These are phyloP conservation scores for Mesorhabditis belari DNA, from an alignment of 2,888 invertebrate genomes.

Conservation along the genomic window DNA sequence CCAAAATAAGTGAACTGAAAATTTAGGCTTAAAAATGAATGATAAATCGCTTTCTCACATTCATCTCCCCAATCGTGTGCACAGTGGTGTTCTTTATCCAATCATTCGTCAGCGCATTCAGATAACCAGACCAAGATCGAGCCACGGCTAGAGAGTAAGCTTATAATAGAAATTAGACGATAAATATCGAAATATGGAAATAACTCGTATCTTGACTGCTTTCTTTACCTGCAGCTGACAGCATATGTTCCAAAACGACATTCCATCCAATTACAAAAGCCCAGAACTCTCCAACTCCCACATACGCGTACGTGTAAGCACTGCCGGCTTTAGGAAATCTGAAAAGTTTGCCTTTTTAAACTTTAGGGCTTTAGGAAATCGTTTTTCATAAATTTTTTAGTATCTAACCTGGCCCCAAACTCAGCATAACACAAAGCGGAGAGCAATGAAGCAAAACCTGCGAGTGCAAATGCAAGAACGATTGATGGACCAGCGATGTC, in stretches of 20 bases:
- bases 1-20: constrained; percentile 21
- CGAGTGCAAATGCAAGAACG: constrained; percentile 71
- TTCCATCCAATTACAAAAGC: constrained; percentile 68
- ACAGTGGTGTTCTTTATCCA: constrained; percentile 51
- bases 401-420: constrained; percentile 54
- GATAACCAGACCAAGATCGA: constrained; percentile 56
- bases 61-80: constrained; percentile 25
- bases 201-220: neutral
- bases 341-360: constrained; percentile 2
- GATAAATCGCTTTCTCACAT: neutral
- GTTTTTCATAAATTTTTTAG: neutral
- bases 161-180: neutral
- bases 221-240: constrained; percentile 57
- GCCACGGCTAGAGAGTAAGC: constrained; percentile 53
- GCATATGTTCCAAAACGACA: constrained; percentile 67
- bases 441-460: constrained; percentile 75
- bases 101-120: constrained; percentile 51
- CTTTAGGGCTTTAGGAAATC: neutral
- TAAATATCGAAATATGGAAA: neutral
- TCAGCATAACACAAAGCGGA: constrained; percentile 66
- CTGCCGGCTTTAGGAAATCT: constrained; percentile 72
- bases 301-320: constrained; percentile 77
- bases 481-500: constrained; percentile 84
- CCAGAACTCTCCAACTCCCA: constrained; percentile 86
- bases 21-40: neutral